phyloP scores from a whole-genome alignment of 2,113 vertebrate species.

The Oncorhynchus gorbuscha region DNA sequence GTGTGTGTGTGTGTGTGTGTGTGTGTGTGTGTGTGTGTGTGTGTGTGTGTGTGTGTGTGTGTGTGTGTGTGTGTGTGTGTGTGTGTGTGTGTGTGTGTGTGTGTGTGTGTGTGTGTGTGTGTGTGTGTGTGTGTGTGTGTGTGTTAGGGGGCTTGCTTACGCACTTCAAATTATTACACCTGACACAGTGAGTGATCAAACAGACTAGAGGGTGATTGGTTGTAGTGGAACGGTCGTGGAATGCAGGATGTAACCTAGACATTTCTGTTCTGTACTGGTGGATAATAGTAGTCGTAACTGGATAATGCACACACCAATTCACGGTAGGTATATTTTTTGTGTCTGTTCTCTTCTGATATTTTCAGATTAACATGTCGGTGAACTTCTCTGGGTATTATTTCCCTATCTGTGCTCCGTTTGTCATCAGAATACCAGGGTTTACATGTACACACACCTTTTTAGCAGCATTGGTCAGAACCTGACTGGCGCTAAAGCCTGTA shows the following conservation, averaged over 20 bases:
- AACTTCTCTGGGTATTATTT: not conserved
- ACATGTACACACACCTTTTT: constrained; percentile 48
- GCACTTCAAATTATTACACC: too few species aligned
- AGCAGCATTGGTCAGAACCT: constrained; percentile 13
- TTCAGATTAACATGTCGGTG: not conserved
- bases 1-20: not conserved
- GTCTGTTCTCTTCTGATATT: not conserved
- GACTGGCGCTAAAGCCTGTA: constrained; percentile 39
- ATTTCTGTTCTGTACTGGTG: not conserved
- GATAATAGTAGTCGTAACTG: not conserved
- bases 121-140: not conserved
- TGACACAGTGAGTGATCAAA: too few species aligned
- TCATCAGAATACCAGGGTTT: constrained; percentile 26
- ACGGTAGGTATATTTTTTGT: not conserved
- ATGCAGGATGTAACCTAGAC: not conserved
- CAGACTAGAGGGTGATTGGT: not conserved
- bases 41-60: not conserved
- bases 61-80: constrained; percentile 2
- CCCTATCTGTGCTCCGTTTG: constrained; percentile 36
- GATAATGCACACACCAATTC: not conserved
- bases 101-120: not conserved
- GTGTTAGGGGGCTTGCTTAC: too few species aligned
- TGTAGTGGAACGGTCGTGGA: not conserved
- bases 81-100: not conserved
- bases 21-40: not conserved